phyloP scores from a whole-genome alignment of 1,140 invertebrate species.

The Drosophila lini region DNA sequence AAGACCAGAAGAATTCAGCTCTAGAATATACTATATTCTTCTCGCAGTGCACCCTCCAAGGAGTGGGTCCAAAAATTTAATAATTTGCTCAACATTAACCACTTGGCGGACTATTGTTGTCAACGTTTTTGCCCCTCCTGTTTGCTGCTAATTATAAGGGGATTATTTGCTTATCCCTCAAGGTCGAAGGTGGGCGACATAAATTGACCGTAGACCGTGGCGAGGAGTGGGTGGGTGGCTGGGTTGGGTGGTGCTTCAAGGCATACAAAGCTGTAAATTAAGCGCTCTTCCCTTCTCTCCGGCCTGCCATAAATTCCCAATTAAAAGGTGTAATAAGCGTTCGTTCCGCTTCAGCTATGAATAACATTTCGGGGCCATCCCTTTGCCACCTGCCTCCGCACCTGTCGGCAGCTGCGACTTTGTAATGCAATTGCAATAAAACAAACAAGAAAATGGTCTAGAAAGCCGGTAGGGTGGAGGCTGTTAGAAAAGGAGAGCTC shows the following conservation, averaged over 20 bases:
- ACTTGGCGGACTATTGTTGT: constrained; percentile 60
- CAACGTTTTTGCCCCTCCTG: constrained; percentile 47
- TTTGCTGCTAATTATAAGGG: constrained; percentile 71
- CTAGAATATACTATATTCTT: too few relatives aligned
- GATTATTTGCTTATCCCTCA: constrained; percentile 70
- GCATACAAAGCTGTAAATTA: constrained; percentile 53
- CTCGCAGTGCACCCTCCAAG: not conserved
- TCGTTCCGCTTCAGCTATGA: constrained; percentile 63
- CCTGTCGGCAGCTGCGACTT: constrained; percentile 59
- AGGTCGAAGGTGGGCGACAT: constrained; percentile 51
- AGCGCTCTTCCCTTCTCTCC: constrained; percentile 1
- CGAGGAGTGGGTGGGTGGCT: not conserved
- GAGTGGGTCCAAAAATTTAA: constrained; percentile 56
- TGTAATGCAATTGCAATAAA: constrained; percentile 70
- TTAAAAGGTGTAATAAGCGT: constrained; percentile 73
- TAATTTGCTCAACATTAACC: constrained; percentile 75
- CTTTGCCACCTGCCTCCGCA: not conserved
- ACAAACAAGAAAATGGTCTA: constrained; percentile 53
- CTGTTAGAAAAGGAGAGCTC: not conserved
- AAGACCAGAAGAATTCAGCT: too few relatives aligned
- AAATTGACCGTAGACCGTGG: constrained; percentile 27
- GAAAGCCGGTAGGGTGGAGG: not conserved
- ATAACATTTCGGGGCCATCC: constrained; percentile 49
- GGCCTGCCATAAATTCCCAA: constrained; percentile 61
- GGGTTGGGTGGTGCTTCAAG: not conserved